Evolutionary conservation across 2,888 invertebrate genomes (phyloP).

Genomic region (Alsophila aescularia): DNA sequence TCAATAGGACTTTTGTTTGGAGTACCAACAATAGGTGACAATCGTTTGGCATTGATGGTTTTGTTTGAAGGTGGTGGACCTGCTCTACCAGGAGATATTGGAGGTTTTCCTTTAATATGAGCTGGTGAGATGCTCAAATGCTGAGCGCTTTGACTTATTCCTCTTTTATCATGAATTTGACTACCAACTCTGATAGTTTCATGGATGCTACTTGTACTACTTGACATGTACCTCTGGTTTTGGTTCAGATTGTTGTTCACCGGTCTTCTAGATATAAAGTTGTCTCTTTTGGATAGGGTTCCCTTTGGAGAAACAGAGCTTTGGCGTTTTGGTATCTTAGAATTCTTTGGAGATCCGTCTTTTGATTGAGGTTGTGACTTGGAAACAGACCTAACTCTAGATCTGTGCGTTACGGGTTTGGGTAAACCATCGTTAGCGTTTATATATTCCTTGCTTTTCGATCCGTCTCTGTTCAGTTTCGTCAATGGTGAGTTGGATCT

Average conservation of each 20-base stretch:
- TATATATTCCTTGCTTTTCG: slow-evolving; percentile 62
- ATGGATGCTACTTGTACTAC: slow-evolving; percentile 78
- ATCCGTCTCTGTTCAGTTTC: slow-evolving; percentile 53
- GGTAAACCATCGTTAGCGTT: slow-evolving; percentile 57
- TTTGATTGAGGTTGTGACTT: slow-evolving; percentile 78
- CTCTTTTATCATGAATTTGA: slow-evolving; percentile 69
- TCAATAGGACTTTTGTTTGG: slow-evolving; percentile 79
- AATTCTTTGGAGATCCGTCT: slow-evolving; percentile 76
- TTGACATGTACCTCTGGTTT: slow-evolving; percentile 75
- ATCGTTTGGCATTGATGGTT: slow-evolving; percentile 72
- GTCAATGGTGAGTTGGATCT: slow-evolving; percentile 77
- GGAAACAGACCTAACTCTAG: slow-evolving; percentile 65
- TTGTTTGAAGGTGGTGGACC: slow-evolving; percentile 79
- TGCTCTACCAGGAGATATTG: slow-evolving; percentile 74
- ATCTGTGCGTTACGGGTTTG: slow-evolving; percentile 65
- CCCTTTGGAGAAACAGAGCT: slow-evolving; percentile 75
- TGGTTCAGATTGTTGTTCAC: slow-evolving; percentile 59
- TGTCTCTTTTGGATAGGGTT: slow-evolving; percentile 44
- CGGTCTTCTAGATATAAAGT: slow-evolving; percentile 52
- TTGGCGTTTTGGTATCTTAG: slow-evolving; percentile 79
- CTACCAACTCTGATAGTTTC: slow-evolving; percentile 75
- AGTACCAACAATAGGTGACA: slow-evolving; percentile 80
- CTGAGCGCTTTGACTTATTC: slow-evolving; percentile 73
- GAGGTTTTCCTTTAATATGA: slow-evolving; percentile 76
- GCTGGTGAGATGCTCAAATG: slow-evolving; percentile 66